phyloP scores from a whole-genome alignment of 2,113 vertebrate species.

The Gavialis gangeticus region DNA sequence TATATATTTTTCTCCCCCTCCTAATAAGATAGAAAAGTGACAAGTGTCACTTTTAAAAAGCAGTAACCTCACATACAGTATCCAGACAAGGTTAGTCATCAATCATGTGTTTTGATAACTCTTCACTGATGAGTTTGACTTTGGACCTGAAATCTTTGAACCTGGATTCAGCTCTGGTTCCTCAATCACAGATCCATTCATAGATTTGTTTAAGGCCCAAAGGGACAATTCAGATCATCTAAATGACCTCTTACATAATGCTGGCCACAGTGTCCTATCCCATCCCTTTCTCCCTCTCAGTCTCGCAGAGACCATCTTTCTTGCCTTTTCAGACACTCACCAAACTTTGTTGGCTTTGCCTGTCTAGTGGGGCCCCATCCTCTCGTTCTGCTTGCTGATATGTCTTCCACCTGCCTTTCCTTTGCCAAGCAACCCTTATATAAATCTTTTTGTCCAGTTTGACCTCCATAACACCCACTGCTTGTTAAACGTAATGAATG shows the following conservation, averaged over 20 bases:
- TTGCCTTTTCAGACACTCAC: neutral
- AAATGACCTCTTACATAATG: neutral
- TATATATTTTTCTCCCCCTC: constrained; percentile 54
- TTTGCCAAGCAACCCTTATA: neutral
- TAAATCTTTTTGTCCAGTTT: neutral
- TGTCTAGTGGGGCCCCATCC: neutral
- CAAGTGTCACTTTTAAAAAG: constrained; percentile 70
- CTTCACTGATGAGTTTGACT: constrained; percentile 48
- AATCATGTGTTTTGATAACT: constrained; percentile 44
- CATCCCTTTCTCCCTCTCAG: neutral
- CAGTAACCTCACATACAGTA: neutral
- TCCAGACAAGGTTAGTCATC: constrained; percentile 38
- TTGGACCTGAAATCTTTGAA: constrained; percentile 49
- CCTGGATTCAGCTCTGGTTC: constrained; percentile 7
- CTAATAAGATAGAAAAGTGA: constrained; percentile 54
- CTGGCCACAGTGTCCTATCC: neutral
- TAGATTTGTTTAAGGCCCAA: constrained; percentile 55
- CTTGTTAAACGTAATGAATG: neutral
- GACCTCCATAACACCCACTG: fast-evolving
- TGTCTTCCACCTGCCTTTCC: neutral
- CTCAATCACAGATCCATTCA: constrained; percentile 37
- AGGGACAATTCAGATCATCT: constrained; percentile 49
- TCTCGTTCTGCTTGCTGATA: neutral
- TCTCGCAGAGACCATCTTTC: neutral
- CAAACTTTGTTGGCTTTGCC: neutral